Percentiles rank a stretch among this genome's conserved stretches.
These are phyloP conservation scores for Gadus macrocephalus DNA, from an alignment of 2,113 vertebrate genomes.

Conservation along the genomic window DNA sequence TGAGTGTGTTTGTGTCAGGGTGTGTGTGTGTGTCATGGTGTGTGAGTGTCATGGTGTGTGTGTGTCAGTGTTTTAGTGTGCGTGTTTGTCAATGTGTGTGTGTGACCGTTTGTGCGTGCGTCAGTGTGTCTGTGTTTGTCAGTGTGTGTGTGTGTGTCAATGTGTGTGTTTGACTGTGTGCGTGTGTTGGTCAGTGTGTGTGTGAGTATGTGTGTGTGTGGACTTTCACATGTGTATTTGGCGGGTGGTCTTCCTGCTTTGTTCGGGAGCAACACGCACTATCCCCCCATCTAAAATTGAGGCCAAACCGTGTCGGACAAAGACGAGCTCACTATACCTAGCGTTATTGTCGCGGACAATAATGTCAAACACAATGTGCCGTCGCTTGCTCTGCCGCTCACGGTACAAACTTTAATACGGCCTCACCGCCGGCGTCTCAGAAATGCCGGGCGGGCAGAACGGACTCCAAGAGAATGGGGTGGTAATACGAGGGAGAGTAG, in stretches of 20 bases:
- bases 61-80: no score
- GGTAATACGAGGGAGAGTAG: conserved; percentile 40
- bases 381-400: not conserved
- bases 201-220: conserved; percentile 3
- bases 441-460: no score
- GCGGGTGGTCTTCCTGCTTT: not conserved
- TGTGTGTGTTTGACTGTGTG: no score
- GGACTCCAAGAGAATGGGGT: conserved; percentile 17
- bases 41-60: no score
- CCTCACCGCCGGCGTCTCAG: no score
- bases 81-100: no score
- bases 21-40: no score
- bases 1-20: no score
- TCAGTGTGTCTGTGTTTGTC: no score
- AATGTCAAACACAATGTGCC: conserved; percentile 7
- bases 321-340: not conserved
- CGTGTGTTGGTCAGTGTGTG: not conserved
- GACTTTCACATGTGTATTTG: not conserved
- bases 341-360: conserved; percentile 4
- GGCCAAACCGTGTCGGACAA: not conserved
- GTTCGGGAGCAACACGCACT: not conserved
- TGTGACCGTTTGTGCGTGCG: no score
- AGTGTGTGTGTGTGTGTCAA: no score
- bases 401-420: not conserved
- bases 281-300: not conserved